phyloP scores from a whole-genome alignment of 1,140 invertebrate genomes.

The Macrostomum lignano region DNA sequence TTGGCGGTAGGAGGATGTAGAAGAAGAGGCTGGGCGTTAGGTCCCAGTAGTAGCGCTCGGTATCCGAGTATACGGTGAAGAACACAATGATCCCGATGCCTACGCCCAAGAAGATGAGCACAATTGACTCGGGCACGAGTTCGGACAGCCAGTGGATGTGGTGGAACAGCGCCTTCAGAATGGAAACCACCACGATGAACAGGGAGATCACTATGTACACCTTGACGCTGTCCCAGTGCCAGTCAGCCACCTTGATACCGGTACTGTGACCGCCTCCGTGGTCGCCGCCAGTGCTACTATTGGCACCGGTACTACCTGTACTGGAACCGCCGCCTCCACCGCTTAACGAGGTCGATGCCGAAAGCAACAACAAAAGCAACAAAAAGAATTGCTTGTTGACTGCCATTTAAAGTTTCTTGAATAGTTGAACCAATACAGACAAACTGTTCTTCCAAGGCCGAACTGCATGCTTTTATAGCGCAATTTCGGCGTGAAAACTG shows the following conservation, averaged over 20 bases:
- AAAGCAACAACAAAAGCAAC: too few species aligned
- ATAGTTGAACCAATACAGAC: too few species aligned
- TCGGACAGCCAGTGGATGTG: not conserved
- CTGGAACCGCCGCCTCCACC: too few species aligned
- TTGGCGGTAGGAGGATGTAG: slow-evolving; percentile 1
- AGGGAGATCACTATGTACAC: slow-evolving; percentile 1
- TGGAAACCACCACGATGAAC: slow-evolving; percentile 1
- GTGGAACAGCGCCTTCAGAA: slow-evolving; percentile 1
- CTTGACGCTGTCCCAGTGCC: not conserved
- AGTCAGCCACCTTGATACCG: not conserved
- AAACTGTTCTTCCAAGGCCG: too few species aligned
- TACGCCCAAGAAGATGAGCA: slow-evolving; percentile 4
- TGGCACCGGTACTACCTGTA: too few species aligned
- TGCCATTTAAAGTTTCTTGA: too few species aligned
- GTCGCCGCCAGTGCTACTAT: too few species aligned
- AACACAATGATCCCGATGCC: slow-evolving; percentile 1
- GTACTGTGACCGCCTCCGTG: too few species aligned
- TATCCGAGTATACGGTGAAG: not conserved
- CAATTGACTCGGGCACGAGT: slow-evolving; percentile 2
- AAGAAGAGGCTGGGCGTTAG: slow-evolving; percentile 3
- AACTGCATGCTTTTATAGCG: too few species aligned
- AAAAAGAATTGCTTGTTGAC: too few species aligned
- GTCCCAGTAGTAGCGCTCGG: not conserved
- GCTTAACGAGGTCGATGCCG: too few species aligned
- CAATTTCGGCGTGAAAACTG: too few species aligned